Base-by-base conservation (phyloP, 2,797 vertebrate genomes). In the Sebastes goodei region DNA sequence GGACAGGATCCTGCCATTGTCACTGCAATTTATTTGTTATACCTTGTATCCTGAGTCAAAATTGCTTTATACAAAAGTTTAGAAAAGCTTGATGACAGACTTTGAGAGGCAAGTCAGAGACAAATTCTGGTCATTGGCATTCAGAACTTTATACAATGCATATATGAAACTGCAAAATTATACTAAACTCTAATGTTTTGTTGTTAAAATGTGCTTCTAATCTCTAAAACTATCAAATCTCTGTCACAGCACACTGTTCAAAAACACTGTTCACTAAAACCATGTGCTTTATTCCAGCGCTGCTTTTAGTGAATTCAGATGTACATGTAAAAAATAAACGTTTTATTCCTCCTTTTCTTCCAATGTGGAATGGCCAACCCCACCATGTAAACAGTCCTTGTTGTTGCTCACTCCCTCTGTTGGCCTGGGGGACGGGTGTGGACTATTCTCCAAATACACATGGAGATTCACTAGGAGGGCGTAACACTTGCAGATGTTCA, bases 361-460 rank as follows among this genome's bases (percentile, higher is more conserved):
- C 2, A 11, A 7, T 25, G 42, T 60, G 25, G 7, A 65, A 23
- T 10, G 14, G 29, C 42, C 27, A n/a, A 21, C 38, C 38, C 21
- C 20, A 10, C 5, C 30, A 27, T 6, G 4, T 53, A 65, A 69
- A 17, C 63, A 42, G n/a, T 55, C 46, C 6, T 30, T 72, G 56
- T 53, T 74, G 29, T 49, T 76, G 52, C 49, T 35, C 5, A 23
- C 29, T 71, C 25, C 70, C 10, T 79, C 57, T 57, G 52, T 59
- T 81, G 56, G 46, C 20, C 14, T 42, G 15, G 11, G 11, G 27
- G 7, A 66, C 10, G 46, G 65, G 62, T 8, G 69, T 73, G 53
- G 53, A 35, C 59, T 55, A 7, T 66, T 84, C 35, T 73, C 53
- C 63, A 80, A 74, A 85, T 20, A 74, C 33, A 66, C 35, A 21